Base-by-base conservation (phyloP, 2,113 vertebrate species). In the Anarrhichthys ocellatus region DNA sequence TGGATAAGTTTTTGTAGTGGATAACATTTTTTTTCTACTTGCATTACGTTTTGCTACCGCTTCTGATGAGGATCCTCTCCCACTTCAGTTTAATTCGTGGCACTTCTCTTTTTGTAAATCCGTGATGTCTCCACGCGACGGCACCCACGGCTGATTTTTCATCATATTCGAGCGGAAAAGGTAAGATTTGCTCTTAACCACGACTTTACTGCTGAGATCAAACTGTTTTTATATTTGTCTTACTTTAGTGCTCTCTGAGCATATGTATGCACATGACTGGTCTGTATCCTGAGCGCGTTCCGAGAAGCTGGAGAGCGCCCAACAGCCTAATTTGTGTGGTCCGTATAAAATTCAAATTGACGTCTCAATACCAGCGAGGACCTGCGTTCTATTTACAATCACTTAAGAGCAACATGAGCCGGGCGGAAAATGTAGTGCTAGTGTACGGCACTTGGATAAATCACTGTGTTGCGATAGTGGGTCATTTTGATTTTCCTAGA, bases 1-100 rank as follows among this genome's bases (percentile, higher is more conserved):
- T 87, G 92, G 94, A 94, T 92, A 89, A 91, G 91, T 94, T 94
- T 88, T 92, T 89, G 65, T 93, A 93, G 91, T 88, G 94, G 95
- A 95, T 95, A 92, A 87, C 85, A 83, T 82, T 90, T 89, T 78
- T 77, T 56, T 83, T 68, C 75, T 80, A 68, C 76, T 89, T 81
- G 75, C 67, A 59, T 66, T 69, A 65, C 82, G 50, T 92, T 92
- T 85, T 89, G 38, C 85, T 89, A 71, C 87, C 67, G 72, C 76
- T 84, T 67, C 88, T 80, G 81, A 91, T 86, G 91, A 94, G 93
- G 92, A 94, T 89, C 85, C 84, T 80, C 75, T 70, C 76, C 80
- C 81, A 91, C 93, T 95, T 93, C 91, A 93, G 83, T 87, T 83
- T 85, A 88, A 91, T 93, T 90, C 90, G 85, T 90, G 93, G 94